Evolutionary conservation across 2,113 vertebrate genomes (phyloP).

Genomic region (Diphyllodes magnificus): DNA sequence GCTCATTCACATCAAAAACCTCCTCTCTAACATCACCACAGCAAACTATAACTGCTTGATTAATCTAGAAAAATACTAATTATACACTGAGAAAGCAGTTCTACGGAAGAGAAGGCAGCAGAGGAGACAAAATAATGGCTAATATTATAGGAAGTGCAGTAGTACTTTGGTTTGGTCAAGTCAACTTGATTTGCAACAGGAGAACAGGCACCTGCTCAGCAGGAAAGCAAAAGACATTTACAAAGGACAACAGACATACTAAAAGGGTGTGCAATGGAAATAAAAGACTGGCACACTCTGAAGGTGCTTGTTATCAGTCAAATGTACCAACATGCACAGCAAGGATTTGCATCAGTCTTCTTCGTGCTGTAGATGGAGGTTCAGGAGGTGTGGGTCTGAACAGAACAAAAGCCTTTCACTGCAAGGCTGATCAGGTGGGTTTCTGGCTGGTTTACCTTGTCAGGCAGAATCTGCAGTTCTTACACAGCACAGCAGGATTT

Average conservation of each 20-base stretch:
- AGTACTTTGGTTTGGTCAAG: background rate
- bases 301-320: background rate
- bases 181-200: background rate
- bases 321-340: background rate
- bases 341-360: background rate
- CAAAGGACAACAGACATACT: background rate
- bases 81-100: background rate
- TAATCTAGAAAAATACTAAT: slow-evolving; percentile 3
- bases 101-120: background rate
- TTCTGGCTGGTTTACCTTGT: background rate
- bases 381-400: background rate
- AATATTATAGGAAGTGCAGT: background rate
- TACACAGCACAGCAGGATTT: background rate
- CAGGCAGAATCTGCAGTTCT: background rate
- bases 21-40: background rate
- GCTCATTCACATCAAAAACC: slow-evolving; percentile 6
- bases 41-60: background rate
- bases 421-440: background rate
- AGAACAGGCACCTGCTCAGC: background rate
- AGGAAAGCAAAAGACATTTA: background rate
- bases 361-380: fast-evolving
- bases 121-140: background rate
- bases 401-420: background rate
- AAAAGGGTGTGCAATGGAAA: background rate
- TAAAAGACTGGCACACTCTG: background rate